Conservation (phyloP, 2,888 invertebrate species). For the Rhyacophila evoluta region DNA sequence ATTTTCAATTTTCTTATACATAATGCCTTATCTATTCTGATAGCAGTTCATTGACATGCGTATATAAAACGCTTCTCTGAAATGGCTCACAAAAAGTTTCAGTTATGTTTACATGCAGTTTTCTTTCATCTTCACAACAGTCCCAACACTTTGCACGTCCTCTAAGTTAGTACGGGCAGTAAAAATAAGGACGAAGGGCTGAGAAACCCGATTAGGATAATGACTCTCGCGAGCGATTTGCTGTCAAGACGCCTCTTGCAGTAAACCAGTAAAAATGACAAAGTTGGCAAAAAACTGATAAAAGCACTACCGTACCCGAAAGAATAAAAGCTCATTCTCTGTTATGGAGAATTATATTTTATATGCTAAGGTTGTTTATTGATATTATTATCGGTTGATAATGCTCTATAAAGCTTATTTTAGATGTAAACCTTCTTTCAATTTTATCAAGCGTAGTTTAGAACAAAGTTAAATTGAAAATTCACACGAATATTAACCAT, state of each 20-base stretch:
- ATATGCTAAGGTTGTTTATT: not conserved
- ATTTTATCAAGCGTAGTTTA: too few species aligned
- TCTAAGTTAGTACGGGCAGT: slow-evolving; percentile 1
- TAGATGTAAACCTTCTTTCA: too few species aligned
- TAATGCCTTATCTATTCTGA: too few species aligned
- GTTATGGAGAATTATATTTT: not conserved
- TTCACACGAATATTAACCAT: too few species aligned
- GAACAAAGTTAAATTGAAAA: too few species aligned
- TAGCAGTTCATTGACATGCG: not conserved
- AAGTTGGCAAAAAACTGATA: slow-evolving; percentile 22
- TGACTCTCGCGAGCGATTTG: slow-evolving; percentile 14
- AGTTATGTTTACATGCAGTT: slow-evolving; percentile 7
- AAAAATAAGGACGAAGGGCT: slow-evolving; percentile 20
- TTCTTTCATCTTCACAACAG: slow-evolving; percentile 13
- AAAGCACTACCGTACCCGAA: not conserved
- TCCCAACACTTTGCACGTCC: slow-evolving; percentile 9
- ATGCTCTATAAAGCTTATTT: not conserved
- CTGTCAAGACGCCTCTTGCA: slow-evolving; percentile 5
- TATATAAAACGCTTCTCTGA: not conserved
- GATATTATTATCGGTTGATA: slow-evolving; percentile 13
- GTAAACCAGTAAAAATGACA: slow-evolving; percentile 16
- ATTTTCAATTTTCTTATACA: too few species aligned
- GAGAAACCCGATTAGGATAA: slow-evolving; percentile 19
- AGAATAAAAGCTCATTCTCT: not conserved
- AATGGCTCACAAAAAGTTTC: not conserved